Conservation (phyloP, 2,888 invertebrate genomes). For the Nezara viridula region DNA sequence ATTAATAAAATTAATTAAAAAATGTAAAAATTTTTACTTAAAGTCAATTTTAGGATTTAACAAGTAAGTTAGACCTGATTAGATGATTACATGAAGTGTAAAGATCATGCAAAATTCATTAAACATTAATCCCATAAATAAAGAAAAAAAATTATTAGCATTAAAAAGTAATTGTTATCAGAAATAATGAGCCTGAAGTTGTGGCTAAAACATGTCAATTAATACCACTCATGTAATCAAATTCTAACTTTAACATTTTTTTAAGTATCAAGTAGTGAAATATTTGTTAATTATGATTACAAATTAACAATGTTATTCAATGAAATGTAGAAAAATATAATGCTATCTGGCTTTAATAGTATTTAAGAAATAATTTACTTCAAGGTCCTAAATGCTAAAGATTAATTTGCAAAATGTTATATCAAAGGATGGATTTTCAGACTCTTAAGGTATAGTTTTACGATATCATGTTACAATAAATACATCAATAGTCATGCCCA, state of each 20-base stretch:
- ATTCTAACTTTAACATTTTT: neutral
- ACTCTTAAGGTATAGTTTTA: constrained; percentile 11
- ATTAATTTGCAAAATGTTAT: neutral
- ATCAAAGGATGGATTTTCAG: constrained; percentile 37
- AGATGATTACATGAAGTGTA: neutral
- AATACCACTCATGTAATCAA: neutral
- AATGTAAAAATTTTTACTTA: neutral
- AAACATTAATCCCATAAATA: neutral
- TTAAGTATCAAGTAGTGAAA: neutral
- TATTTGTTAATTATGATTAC: neutral
- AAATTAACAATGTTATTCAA: neutral
- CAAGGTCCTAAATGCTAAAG: constrained; percentile 8
- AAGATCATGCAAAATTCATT: neutral
- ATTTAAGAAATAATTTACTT: neutral
- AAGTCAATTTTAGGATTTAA: neutral
- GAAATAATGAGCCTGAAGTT: neutral
- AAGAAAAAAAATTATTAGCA: neutral
- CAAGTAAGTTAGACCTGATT: neutral
- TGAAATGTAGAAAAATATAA: constrained; percentile 24
- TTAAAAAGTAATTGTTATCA: neutral
- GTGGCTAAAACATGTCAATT: neutral
- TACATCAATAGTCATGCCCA: neutral
- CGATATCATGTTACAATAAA: neutral
- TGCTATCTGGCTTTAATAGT: neutral
- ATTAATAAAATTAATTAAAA: neutral